phyloP scores from a whole-genome alignment of 1,140 invertebrate genomes.

The Drosophila kohkoa region DNA sequence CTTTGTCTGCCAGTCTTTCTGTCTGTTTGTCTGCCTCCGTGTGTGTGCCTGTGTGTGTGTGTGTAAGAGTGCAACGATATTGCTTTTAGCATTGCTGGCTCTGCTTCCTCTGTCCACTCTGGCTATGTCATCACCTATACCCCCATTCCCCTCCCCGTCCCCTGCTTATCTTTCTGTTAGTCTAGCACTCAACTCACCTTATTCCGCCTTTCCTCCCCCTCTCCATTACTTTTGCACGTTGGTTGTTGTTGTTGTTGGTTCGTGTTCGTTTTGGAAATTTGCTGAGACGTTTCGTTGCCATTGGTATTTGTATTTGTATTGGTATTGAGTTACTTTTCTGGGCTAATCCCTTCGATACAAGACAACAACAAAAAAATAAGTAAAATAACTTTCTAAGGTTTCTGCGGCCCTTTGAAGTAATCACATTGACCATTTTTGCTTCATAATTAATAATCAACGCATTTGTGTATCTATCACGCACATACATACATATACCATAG shows the following conservation, averaged over 20 bases:
- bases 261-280: conserved; percentile 30
- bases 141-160: neutral
- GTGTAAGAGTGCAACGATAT: conserved; percentile 47
- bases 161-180: neutral
- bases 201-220: neutral
- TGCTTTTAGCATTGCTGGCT: conserved; percentile 30
- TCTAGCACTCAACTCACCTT: neutral
- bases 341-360: conserved; percentile 47
- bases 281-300: conserved; percentile 35
- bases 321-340: conserved; percentile 61
- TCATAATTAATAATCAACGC: conserved; percentile 80
- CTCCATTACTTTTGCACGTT: conserved; percentile 70
- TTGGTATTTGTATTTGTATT: conserved; percentile 54
- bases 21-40: neutral
- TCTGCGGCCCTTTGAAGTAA: conserved; percentile 62
- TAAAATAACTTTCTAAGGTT: conserved; percentile 61
- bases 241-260: conserved; percentile 26
- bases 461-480: conserved; percentile 59
- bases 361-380: conserved; percentile 6
- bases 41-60: conserved; percentile 33
- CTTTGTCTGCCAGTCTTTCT: conserved; percentile 8
- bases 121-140: conserved; percentile 54
- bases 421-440: conserved; percentile 66
- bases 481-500: neutral
- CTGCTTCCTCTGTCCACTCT: conserved; percentile 37